Evolutionary conservation across 2,113 vertebrate species (phyloP), one percentile per base, ranked within the genome.

Genomic region (Clinocottus analis): DNA sequence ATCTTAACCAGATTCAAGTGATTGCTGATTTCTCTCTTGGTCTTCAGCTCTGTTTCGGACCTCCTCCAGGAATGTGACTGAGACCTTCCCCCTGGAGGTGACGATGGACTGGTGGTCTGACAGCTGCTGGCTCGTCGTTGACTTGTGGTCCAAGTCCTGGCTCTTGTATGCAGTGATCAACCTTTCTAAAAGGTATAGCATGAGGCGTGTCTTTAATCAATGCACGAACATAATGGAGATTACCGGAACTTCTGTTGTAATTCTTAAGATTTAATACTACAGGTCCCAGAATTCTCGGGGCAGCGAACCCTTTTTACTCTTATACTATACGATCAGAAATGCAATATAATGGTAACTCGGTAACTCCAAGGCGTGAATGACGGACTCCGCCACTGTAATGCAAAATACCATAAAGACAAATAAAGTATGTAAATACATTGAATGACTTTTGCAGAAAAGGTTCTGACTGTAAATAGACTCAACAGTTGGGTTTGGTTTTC

Each of bases 31-130:
- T 67, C 31, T 72, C 43, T 12, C 8, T 66, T 51, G 25, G 14
- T 29, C 25, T 41, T 35, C 77, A 90, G 92, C 62, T 69, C 9
- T 91, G 73, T 90, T 90, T 70, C 68, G 80, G 74, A 78, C 56
- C 21, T 90, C 87, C 0, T 27, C 49, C 53, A 70, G 77, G 29
- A 91, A 92, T 47, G 79, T 87, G 16, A 88, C 81, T 0, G 66
- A 87, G 58, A 87, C 66, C 4, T 91, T 89, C 31, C 23, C 87
- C 19, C 73, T 94, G 76, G 90, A 82, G 43, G 83, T 91, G 77
- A 84, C 88, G 1, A 88, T 93, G 91, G 91, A 92, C 78, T 59
- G 37, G 62, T 94, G 88, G 92, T 90, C 90, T 5, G 43, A 84
- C 9, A 39, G 47, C 2, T 91, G 67, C 77, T 91, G 92, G 86